Conservation (phyloP, 2,113 vertebrate genomes). For the Saguinus imperator region DNA sequence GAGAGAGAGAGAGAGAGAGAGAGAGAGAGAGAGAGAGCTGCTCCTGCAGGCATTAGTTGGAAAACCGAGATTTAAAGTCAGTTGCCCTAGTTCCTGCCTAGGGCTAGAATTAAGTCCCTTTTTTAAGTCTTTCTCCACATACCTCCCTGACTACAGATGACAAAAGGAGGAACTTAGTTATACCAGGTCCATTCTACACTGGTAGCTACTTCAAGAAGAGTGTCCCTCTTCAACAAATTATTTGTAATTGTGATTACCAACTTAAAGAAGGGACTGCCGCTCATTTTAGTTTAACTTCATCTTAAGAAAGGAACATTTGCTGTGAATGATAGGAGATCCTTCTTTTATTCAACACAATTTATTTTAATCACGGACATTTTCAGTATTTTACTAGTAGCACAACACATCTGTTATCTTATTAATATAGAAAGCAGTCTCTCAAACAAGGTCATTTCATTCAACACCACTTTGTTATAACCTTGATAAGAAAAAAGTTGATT, state of each 20-base stretch:
- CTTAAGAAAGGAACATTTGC: neutral
- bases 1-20: neutral
- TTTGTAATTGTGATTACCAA: neutral
- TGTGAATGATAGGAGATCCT: neutral
- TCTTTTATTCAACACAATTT: neutral
- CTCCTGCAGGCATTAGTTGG: no score
- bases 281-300: neutral
- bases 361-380: neutral
- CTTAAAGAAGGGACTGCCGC: neutral
- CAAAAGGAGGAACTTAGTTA: neutral
- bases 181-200: neutral
- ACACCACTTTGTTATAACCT: neutral
- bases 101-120: neutral
- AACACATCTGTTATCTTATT: neutral
- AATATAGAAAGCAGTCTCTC: neutral
- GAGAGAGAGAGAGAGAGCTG: no score
- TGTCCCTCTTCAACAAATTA: neutral
- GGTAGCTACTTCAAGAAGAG: neutral
- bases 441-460: neutral
- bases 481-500: neutral
- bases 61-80: neutral
- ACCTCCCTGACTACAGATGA: accelerated
- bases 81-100: neutral
- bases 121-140: neutral
- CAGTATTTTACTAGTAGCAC: neutral